Conservation (phyloP, 2,797 vertebrate genomes). For the Bradypodion ventrale region DNA sequence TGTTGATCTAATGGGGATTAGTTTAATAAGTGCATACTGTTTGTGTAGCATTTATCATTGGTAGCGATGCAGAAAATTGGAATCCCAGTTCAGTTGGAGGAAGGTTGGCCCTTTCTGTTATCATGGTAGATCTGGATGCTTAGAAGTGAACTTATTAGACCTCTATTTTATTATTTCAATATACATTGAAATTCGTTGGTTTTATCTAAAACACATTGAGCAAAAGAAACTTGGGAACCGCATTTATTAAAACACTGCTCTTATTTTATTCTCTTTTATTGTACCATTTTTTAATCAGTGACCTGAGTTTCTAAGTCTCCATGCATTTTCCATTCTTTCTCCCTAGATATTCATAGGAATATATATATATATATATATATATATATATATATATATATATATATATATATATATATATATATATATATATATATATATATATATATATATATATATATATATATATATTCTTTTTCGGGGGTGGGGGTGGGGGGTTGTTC, state of each 20-base stretch:
- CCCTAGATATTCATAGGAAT: neutral
- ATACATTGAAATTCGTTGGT: conserved; percentile 43
- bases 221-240: conserved; percentile 29
- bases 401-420: no score
- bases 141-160: conserved; percentile 46
- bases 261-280: conserved; percentile 24
- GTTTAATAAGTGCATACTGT: conserved; percentile 72
- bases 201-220: conserved; percentile 50
- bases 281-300: conserved; percentile 32
- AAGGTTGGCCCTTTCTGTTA: conserved; percentile 61
- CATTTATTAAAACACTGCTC: conserved; percentile 17
- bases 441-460: no score
- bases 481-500: no score
- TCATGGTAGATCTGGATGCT: conserved; percentile 46
- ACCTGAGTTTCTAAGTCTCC: conserved; percentile 41
- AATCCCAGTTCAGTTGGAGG: conserved; percentile 66
- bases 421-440: no score
- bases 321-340: conserved; percentile 34
- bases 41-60: conserved; percentile 69
- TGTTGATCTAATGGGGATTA: conserved; percentile 74
- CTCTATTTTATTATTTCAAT: conserved; percentile 41
- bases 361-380: no score
- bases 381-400: no score
- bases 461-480: no score
- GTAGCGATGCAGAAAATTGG: conserved; percentile 75